A percentile compares a stretch with the other conserved stretches of the same genome.
These are phyloP conservation scores for Cryptotermes secundus DNA, from an alignment of 1,140 invertebrate genomes.

Conservation along the genomic window DNA sequence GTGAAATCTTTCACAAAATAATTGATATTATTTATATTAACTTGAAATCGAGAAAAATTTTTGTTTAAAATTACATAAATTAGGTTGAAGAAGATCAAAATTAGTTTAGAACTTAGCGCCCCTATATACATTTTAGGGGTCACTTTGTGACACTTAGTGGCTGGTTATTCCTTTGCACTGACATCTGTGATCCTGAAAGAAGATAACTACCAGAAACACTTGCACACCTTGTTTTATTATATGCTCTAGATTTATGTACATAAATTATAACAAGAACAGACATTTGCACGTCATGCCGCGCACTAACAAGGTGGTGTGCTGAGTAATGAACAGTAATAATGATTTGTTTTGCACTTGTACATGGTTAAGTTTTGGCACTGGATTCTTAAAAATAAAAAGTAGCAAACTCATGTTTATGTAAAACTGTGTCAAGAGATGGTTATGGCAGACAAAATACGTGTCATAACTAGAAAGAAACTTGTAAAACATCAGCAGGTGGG, in stretches of 20 bases:
- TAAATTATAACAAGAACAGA: slow-evolving; percentile 14
- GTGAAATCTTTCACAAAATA: too few relatives aligned
- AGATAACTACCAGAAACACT: neutral
- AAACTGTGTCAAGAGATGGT: neutral
- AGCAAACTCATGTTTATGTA: neutral
- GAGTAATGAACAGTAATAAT: neutral
- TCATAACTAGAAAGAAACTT: neutral
- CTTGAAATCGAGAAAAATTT: too few relatives aligned
- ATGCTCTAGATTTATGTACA: neutral
- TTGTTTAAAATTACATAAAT: too few relatives aligned
- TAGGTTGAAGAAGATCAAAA: too few relatives aligned
- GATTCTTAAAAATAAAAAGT: neutral
- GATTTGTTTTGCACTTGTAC: neutral
- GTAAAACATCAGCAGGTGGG: neutral
- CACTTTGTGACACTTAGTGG: too few relatives aligned
- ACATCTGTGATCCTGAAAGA: neutral
- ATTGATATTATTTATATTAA: too few relatives aligned
- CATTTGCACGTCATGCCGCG: neutral
- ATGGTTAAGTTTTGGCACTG: neutral
- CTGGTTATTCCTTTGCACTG: too few relatives aligned
- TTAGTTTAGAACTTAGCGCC: too few relatives aligned
- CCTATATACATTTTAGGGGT: too few relatives aligned
- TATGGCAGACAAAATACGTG: neutral
- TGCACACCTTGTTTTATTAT: neutral
- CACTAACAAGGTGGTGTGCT: neutral